phyloP scores from a whole-genome alignment of 2,113 vertebrate genomes.

The Otis tarda region DNA sequence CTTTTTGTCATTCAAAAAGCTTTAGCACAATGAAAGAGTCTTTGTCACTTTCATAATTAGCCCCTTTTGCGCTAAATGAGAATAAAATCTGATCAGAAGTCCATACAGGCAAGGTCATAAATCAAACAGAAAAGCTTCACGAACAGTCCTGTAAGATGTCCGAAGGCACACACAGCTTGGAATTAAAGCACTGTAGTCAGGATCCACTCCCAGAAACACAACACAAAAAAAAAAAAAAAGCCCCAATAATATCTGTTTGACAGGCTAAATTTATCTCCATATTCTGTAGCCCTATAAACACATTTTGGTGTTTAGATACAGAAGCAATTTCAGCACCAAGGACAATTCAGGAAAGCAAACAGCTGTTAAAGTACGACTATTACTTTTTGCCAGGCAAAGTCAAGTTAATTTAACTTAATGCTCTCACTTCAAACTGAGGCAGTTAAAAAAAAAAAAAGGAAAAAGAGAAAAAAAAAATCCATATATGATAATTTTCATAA shows the following conservation, averaged over 20 bases:
- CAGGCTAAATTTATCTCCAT: conserved; percentile 81
- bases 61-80: conserved; percentile 53
- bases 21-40: conserved; percentile 68
- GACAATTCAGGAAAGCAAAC: conserved; percentile 80
- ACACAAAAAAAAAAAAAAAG: conserved; percentile 50
- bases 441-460: neutral
- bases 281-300: conserved; percentile 69
- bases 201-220: conserved; percentile 71
- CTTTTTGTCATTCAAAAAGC: conserved; percentile 71
- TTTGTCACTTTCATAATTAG: conserved; percentile 73
- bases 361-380: conserved; percentile 28
- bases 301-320: conserved; percentile 66
- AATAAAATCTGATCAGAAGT: conserved; percentile 76
- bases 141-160: conserved; percentile 49
- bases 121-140: conserved; percentile 70
- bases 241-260: conserved; percentile 67
- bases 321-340: conserved; percentile 79
- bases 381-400: conserved; percentile 4
- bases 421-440: conserved; percentile 2
- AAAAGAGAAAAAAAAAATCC: neutral
- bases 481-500: conserved; percentile 17
- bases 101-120: conserved; percentile 70
- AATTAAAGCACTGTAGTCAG: conserved; percentile 44
- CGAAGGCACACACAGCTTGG: conserved; percentile 61
- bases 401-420: conserved; percentile 64